Base-by-base conservation (phyloP, 1,140 invertebrate species). In the Caenorhabditis inopinata region DNA sequence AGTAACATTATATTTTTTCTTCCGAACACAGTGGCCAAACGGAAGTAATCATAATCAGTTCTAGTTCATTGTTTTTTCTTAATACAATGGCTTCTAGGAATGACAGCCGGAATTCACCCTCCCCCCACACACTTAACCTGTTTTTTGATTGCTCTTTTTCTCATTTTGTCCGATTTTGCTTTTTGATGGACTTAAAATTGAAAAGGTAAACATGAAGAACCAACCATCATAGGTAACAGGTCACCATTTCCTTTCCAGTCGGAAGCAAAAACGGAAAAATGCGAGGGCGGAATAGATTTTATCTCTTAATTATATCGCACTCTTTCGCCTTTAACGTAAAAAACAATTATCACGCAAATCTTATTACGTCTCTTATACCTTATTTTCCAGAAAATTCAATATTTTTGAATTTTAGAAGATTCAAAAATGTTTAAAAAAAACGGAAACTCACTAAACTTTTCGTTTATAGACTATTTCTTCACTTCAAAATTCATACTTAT, bases 221-320 rank as follows among this genome's bases (percentile, higher is more conserved):
- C n/a, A n/a, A n/a, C n/a, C n/a, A n/a, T n/a, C n/a, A n/a, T n/a
- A n/a, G n/a, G n/a, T n/a, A n/a, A n/a, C n/a, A n/a, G n/a, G n/a
- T n/a, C n/a, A n/a, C n/a, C n/a, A n/a, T n/a, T n/a, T n/a, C n/a
- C n/a, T n/a, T n/a, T n/a, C n/a, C n/a, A n/a, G n/a, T n/a, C n/a
- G n/a, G n/a, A n/a, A n/a, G n/a, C n/a, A n/a, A n/a, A n/a, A 42
- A 42, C 14, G 14, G 38, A 38, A 38, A 32, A 42, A 1, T n/a
- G 58, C 27, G 58, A 68, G 58, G 58, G 58, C 11, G 58, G 58
- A 68, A 68, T 68, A n/a, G n/a, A n/a, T n/a, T n/a, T n/a, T n/a
- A n/a, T n/a, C n/a, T n/a, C n/a, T n/a, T 16, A 3, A 16, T 29
- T 38, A 38, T 38, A n/a, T 68, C 38, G 21, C 32, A 35, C 18